Evolutionary conservation across 2,113 vertebrate species (phyloP).

Genomic region (Heterotilapia buettikoferi): DNA sequence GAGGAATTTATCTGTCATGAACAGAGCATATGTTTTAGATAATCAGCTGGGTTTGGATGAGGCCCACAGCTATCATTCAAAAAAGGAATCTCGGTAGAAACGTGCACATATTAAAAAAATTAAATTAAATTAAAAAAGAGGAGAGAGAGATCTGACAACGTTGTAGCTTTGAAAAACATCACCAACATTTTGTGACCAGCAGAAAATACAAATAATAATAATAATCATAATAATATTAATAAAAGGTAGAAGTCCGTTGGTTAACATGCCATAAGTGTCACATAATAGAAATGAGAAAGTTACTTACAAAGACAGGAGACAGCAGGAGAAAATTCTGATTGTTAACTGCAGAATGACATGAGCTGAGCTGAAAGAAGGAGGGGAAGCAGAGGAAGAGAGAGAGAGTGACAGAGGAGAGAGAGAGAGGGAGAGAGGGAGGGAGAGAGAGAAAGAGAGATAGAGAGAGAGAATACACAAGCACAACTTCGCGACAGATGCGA

Average conservation of each 20-base stretch:
- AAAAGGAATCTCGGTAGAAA: background rate
- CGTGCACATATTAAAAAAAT: background rate
- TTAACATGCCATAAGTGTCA: background rate
- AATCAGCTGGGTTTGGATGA: conserved; percentile 4
- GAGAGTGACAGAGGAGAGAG: conserved; percentile 35
- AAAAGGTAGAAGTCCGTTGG: background rate
- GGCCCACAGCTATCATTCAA: conserved; percentile 22
- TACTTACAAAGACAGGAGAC: conserved; percentile 95
- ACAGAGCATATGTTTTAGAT: conserved; percentile 36
- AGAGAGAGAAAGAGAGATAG: background rate
- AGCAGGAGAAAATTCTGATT: conserved; percentile 88
- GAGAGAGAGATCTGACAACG: background rate
- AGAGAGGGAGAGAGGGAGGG: background rate
- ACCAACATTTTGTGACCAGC: background rate
- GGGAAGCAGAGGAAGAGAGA: conserved; percentile 48
- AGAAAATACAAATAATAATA: background rate
- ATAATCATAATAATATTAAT: background rate
- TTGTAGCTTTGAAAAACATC: conserved; percentile 11
- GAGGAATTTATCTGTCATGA: conserved; percentile 4
- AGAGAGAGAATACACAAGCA: conserved; percentile 45
- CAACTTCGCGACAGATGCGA: conserved; percentile 80
- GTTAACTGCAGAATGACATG: conserved; percentile 88
- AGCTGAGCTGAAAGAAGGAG: conserved; percentile 82
- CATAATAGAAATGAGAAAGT: conserved; percentile 73
- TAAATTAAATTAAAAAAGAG: background rate